phyloP scores from a whole-genome alignment of 2,888 invertebrate species.

The Trichopria drosophilae region DNA sequence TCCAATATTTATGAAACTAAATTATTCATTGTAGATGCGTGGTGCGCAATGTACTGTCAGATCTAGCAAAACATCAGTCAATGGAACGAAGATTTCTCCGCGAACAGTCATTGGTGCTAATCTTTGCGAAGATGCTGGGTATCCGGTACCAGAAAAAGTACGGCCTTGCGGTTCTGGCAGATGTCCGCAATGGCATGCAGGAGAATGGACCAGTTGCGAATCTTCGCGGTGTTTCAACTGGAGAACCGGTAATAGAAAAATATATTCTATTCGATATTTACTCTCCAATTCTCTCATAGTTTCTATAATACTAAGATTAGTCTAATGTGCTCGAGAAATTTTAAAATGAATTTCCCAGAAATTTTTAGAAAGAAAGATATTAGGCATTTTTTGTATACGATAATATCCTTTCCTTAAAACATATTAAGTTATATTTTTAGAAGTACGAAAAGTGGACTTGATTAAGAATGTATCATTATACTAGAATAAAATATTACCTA shows the following conservation, averaged over 20 bases:
- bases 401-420: too few species aligned
- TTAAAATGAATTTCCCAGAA: neutral
- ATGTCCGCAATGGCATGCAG: conserved; percentile 74
- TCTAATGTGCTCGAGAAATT: too few species aligned
- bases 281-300: too few species aligned
- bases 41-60: conserved; percentile 74
- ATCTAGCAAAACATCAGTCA: conserved; percentile 54
- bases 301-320: too few species aligned
- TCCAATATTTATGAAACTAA: neutral
- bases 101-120: conserved; percentile 64
- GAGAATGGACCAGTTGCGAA: conserved; percentile 73
- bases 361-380: neutral
- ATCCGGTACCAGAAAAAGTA: conserved; percentile 66
- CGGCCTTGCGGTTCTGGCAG: conserved; percentile 69
- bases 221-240: conserved; percentile 75
- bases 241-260: conserved; percentile 69
- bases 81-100: conserved; percentile 49
- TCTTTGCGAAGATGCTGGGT: conserved; percentile 72
- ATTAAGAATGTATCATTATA: too few species aligned
- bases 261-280: too few species aligned
- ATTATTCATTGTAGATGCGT: conserved; percentile 63
- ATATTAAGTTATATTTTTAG: too few species aligned
- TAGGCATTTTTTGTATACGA: neutral
- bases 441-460: too few species aligned
- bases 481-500: too few species aligned